Base-by-base conservation (phyloP, 35 echinoderm and acorn worm species). In the Holothuria glaberrima region DNA sequence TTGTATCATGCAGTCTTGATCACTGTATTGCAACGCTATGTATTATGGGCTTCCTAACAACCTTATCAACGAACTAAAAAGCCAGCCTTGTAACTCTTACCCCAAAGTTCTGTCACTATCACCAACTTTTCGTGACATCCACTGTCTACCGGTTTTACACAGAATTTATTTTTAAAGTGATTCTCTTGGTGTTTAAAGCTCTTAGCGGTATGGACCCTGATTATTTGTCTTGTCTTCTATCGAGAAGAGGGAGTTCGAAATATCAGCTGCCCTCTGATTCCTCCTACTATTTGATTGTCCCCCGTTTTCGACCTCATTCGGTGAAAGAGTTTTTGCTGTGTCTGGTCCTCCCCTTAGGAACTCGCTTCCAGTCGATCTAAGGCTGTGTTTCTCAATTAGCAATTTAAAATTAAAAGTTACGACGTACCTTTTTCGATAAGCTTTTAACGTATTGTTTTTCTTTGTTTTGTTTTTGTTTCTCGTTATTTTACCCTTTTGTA, bases 121-220 rank as follows among this genome's bases (percentile, higher is more conserved):
- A 82, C 26, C 78, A 82, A 82, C 52, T 82, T 82, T 48, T 0
- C 78, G 52, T 41, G 78, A 82, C 17, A 34, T 27, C 78, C 63
- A 66, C 20, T 66, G 63, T n/a, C 63, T 66, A 66, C 63, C 63
- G 10, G 63, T 66, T 22, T 25, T 25, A 29, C 21, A 66, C 7
- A 66, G 10, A 22, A 66, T 66, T 66, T 19, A 19, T 66, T 66
- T 66, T n/a, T n/a, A 6, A 0, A 29, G 63, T 4, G 12, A 66
- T 66, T 29, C 63, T 66, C 7, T 66, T 66, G 28, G 63, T 66
- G 12, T 66, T 66, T 66, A 66, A 66, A 66, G 63, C 63, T 66
- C 63, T 3, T 21, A 4, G 28, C 28, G 63, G 28, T 66, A 66
- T 66, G 63, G 63, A 9, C 63, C 63, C 63, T 66, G 20, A 66